Evolutionary conservation across 1,140 invertebrate genomes (phyloP), one percentile per base, ranked within the genome.

Genomic region (Lepidurus apus): DNA sequence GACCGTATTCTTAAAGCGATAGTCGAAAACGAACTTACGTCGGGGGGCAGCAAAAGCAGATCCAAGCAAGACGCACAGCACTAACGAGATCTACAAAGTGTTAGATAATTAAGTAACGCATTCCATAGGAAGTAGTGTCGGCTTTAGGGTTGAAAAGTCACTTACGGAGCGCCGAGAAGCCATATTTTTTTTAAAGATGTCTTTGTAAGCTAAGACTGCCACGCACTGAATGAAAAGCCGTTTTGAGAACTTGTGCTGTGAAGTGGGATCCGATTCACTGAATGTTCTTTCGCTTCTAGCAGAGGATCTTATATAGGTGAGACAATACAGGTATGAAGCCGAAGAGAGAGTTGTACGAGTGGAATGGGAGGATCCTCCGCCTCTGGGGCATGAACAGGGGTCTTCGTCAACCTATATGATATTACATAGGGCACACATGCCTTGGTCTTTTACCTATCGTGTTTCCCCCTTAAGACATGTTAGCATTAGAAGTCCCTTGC

Each of bases 261-360:
- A 21, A 21, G 53, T 65, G 17, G 53, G n/a, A 65, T n/a, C 17
- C 21, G 53, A n/a, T n/a, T 17, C 17, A 65, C 17, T n/a, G 53
- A 65, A 21, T 65, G 53, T 21, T 65, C 53, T 65, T 65, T 65
- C n/a, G 53, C 53, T 65, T 17, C n/a, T 65, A 65, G 53, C 17
- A 13, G 53, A 65, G 53, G 53, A 65, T 65, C 53, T 65, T 65
- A 65, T 65, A 65, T 65, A 65, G 53, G 53, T 13, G 53, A 65
- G 21, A 65, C 53, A 65, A 65, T 65, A 65, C 53, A 65, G 53
- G 53, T 65, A 17, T 65, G 53, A 65, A 65, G 53, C 17, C 53
- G 53, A 65, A 65, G 53, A 65, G 53, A 65, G 53, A 65, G 53
- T 65, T 65, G 17, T 65, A n/a, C 6, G 53, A 21, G 21, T 21